These are phyloP conservation scores for Drosophila azteca DNA, from an alignment of 1,140 invertebrate genomes.

Conservation along the genomic window DNA sequence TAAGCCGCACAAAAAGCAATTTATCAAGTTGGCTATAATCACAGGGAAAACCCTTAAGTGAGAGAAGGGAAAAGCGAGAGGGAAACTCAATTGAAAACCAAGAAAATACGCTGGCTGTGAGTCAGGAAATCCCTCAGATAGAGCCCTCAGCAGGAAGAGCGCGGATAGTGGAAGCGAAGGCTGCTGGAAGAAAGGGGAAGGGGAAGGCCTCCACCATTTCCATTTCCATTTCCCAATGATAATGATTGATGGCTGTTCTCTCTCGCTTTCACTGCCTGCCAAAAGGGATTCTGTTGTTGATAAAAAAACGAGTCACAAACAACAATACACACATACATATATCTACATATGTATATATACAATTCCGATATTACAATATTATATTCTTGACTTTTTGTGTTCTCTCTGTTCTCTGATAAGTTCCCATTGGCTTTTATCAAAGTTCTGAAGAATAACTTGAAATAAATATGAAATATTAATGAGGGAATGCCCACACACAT, in stretches of 20 bases:
- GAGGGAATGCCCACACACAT: constrained; percentile 11
- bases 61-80: no score
- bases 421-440: constrained; percentile 30
- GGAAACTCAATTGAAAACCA: no score
- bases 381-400: constrained; percentile 39
- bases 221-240: constrained; percentile 22
- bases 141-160: constrained; percentile 29
- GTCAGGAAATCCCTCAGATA: constrained; percentile 26
- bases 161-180: constrained; percentile 20
- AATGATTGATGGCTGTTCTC: constrained; percentile 57
- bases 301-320: constrained; percentile 34
- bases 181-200: neutral
- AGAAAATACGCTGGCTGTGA: no score
- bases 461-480: constrained; percentile 60
- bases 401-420: constrained; percentile 52
- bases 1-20: constrained; percentile 47
- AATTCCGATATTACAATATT: constrained; percentile 14
- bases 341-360: no score
- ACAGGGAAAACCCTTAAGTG: neutral
- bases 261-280: neutral
- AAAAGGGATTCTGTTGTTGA: constrained; percentile 27
- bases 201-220: neutral
- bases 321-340: constrained; percentile 36
- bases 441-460: constrained; percentile 37
- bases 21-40: constrained; percentile 53